Conservation (phyloP, 2,797 vertebrate species). For the Mionectes olivaceus region DNA sequence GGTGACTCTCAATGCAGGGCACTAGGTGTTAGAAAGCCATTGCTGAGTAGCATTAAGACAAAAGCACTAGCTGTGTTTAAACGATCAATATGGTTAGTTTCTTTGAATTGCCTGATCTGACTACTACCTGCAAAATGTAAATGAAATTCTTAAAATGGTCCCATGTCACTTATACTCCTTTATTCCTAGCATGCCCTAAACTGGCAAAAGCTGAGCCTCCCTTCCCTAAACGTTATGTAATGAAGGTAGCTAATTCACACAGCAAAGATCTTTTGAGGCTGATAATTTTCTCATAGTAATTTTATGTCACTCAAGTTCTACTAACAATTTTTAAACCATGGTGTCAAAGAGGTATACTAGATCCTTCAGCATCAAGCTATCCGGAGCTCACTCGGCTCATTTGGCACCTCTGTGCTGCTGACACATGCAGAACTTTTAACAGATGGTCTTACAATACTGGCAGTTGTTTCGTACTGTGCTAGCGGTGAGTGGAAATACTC, state of each 20-base stretch:
- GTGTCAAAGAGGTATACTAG: constrained; percentile 15
- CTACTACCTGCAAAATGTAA: constrained; percentile 48
- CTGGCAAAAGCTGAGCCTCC: not conserved
- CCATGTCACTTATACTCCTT: not conserved
- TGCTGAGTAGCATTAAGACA: not conserved
- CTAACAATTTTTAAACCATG: constrained; percentile 22
- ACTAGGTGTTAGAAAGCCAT: not conserved
- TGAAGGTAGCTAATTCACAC: not conserved
- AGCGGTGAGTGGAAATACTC: not conserved
- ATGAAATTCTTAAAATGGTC: constrained; percentile 32
- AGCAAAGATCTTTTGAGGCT: not conserved
- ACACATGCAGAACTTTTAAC: constrained; percentile 46
- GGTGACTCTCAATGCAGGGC: not conserved
- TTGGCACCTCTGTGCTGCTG: constrained; percentile 44
- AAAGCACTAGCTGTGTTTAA: not conserved
- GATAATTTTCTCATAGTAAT: not conserved
- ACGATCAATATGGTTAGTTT: not conserved
- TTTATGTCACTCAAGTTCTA: constrained; percentile 18
- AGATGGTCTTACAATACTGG: constrained; percentile 60
- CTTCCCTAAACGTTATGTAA: not conserved
- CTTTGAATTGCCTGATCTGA: constrained; percentile 19
- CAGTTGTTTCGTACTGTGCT: constrained; percentile 36
- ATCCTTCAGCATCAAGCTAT: constrained; percentile 8
- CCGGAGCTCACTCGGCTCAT: not conserved
- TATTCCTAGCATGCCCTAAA: not conserved